Base-by-base conservation (phyloP, 2,888 invertebrate genomes). In the Drosophila mimica region DNA sequence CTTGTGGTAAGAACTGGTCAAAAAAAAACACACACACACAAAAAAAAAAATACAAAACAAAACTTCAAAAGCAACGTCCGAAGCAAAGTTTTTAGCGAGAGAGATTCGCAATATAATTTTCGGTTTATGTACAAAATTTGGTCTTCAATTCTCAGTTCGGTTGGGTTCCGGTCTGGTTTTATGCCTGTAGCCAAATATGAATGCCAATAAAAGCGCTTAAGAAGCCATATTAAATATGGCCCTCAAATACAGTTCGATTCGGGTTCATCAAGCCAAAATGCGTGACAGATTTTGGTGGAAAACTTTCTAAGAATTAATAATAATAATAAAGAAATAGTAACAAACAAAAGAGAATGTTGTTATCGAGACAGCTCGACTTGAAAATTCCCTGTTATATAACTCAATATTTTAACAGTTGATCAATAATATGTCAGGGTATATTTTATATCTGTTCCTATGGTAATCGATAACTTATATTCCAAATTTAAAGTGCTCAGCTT, bases 191-290 rank as follows among this genome's bases (percentile, higher is more conserved):
- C 87, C 87, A 84, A 89, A 82, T 76, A 82, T 79, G 67, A 73
- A 66, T 74, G 83, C 70, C 86, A 83, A 88, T 88, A 88, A 85
- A 90, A 86, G 56, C 74, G 83, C 81, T 88, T 88, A 90, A 90
- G 79, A 76, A 69, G 65, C 70, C 74, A 69, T 83, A 67, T 38
- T 61, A 48, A 36, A 51, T 54, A 59, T 61, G 43, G 52, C 51
- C 30, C 51, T 43, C 11, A 56, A 43, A 56, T 8, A 40, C 13
- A 28, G 69, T 38, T 36, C 59, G 34, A 34, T 52, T 69, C 3
- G 8, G 61, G 52, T 68, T 64, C 72, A 76, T 78, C 77, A 59
- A 58, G 52, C 56, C 58, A 7, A 38, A 76, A 78, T 65, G 61
- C 77, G 56, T 84, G 79, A 74, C 79, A 76, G 76, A 76, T 78